phyloP scores from a whole-genome alignment of 2,113 vertebrate genomes.

The Rhabdomys dilectus region DNA sequence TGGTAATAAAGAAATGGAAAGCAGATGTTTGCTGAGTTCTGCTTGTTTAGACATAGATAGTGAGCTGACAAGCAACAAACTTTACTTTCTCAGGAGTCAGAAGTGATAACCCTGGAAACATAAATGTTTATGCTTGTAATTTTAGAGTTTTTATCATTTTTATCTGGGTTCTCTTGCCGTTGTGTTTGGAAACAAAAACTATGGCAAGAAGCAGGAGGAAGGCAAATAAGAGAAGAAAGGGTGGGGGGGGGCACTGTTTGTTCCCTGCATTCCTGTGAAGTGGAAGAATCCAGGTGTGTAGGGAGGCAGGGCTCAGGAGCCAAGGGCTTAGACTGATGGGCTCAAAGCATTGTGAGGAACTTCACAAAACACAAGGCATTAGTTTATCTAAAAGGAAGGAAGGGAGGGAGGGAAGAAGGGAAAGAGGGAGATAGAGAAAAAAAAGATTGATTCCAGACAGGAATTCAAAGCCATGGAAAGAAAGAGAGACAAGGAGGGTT shows the following conservation, averaged over 20 bases:
- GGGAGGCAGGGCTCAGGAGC: neutral
- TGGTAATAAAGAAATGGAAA: neutral
- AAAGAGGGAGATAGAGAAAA: too few species aligned
- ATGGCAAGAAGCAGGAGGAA: neutral
- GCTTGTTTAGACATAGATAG: neutral
- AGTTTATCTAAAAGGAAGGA: neutral
- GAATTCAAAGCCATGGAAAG: neutral
- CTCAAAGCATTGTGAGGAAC: neutral
- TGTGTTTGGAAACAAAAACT: slow-evolving; percentile 3
- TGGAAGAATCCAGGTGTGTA: neutral
- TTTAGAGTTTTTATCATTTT: slow-evolving; percentile 31
- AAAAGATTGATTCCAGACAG: neutral
- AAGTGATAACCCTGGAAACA: neutral
- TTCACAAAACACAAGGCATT: neutral
- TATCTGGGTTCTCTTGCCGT: neutral
- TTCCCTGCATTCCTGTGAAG: neutral
- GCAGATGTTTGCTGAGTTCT: neutral
- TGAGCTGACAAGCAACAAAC: neutral
- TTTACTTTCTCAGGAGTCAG: neutral
- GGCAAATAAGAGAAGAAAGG: neutral
- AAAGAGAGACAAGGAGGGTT: neutral
- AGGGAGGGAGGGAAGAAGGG: neutral
- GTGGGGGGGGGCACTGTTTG: neutral
- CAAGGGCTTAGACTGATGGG: neutral
- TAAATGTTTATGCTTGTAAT: neutral